Evolutionary conservation across 2,797 vertebrate species (phyloP).

Genomic region (Mycteria americana): DNA sequence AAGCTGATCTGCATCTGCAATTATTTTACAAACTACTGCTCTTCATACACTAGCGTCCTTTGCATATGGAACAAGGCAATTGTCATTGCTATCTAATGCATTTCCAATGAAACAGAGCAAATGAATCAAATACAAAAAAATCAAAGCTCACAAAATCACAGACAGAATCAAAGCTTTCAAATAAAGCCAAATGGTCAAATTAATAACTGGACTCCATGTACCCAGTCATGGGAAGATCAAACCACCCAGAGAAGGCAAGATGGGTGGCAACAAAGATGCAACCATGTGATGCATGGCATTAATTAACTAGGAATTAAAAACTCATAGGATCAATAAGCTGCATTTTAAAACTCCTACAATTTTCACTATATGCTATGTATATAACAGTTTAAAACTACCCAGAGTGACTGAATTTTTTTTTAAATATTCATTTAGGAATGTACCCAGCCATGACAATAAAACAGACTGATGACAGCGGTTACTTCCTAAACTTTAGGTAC

Average conservation of each 20-base stretch:
- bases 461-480: neutral
- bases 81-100: neutral
- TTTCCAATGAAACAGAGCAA: neutral
- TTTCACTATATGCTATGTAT: neutral
- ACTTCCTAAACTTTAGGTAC: neutral
- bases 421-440: neutral
- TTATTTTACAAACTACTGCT: neutral
- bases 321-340: neutral
- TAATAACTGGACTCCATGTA: neutral
- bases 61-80: neutral
- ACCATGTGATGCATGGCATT: neutral
- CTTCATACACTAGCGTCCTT: neutral
- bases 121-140: neutral
- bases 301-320: neutral
- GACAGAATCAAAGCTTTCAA: neutral
- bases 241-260: neutral
- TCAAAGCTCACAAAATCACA: neutral
- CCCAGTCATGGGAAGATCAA: neutral
- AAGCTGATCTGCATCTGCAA: neutral
- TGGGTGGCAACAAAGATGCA: neutral
- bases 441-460: neutral
- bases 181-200: neutral
- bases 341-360: neutral
- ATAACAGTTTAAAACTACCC: neutral
- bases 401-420: neutral